Conservation (phyloP, 2,797 vertebrate genomes). For the Pachyuromys duprasi region DNA sequence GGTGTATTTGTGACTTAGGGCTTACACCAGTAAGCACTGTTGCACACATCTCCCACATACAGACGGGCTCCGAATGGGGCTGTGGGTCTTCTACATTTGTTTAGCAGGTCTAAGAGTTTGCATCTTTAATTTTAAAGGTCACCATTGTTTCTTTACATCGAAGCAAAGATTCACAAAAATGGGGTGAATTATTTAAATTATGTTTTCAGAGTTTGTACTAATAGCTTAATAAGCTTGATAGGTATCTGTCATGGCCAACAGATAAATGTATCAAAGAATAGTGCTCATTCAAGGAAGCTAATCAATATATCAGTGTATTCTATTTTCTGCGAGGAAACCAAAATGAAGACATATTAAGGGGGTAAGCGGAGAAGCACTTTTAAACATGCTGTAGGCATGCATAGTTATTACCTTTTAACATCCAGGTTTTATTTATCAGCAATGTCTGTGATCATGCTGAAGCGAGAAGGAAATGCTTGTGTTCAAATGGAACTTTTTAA, state of each 20-base stretch:
- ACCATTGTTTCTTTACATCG: neutral
- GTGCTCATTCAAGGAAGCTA: slow-evolving; percentile 23
- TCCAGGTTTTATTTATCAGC: neutral
- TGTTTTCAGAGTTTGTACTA: slow-evolving; percentile 42
- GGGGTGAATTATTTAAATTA: slow-evolving; percentile 1
- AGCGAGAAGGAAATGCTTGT: neutral
- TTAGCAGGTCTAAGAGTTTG: neutral
- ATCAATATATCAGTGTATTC: slow-evolving; percentile 25
- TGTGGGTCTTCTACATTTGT: neutral
- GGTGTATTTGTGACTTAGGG: neutral
- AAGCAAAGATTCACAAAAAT: neutral
- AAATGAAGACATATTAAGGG: neutral
- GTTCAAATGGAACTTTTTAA: neutral
- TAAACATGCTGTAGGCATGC: neutral
- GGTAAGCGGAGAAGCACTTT: neutral
- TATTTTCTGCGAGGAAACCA: slow-evolving; percentile 18
- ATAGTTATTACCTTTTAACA: neutral
- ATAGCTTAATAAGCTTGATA: slow-evolving; percentile 5
- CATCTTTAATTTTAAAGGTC: slow-evolving; percentile 26
- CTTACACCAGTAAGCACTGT: slow-evolving; percentile 10
- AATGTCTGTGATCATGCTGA: neutral
- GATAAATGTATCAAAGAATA: slow-evolving; percentile 37
- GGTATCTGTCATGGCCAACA: slow-evolving; percentile 12
- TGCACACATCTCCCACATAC: neutral
- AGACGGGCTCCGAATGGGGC: neutral